Conservation (phyloP, 2,888 invertebrate genomes). For the Alloplasta piceator region DNA sequence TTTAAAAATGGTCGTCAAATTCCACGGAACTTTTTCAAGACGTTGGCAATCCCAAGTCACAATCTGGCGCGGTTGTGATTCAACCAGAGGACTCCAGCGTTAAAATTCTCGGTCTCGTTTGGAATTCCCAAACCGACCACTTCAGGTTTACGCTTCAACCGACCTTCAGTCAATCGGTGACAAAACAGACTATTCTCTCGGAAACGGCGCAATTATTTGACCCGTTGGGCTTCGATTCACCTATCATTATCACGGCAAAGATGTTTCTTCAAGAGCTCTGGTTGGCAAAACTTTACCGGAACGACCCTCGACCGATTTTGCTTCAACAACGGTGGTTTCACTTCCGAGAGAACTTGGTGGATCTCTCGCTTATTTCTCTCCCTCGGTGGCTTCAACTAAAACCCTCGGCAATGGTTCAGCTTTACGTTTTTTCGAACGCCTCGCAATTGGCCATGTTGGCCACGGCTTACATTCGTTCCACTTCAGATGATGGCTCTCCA, state of each 20-base stretch:
- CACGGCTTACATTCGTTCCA: neutral
- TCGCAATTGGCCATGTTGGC: constrained; percentile 21
- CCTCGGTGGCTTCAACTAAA: constrained; percentile 35
- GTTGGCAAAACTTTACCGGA: neutral
- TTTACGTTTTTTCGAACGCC: constrained; percentile 50
- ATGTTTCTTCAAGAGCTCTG: constrained; percentile 8
- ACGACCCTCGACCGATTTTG: neutral
- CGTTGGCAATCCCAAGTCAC: neutral
- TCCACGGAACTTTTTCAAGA: neutral
- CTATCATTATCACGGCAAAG: neutral
- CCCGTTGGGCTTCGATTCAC: neutral
- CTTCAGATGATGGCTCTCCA: neutral
- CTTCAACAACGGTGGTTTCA: neutral
- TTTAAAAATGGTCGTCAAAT: constrained; percentile 1
- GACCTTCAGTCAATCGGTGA: neutral
- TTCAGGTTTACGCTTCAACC: constrained; percentile 26
- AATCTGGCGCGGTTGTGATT: neutral
- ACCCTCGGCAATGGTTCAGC: constrained; percentile 2
- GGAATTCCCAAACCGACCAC: constrained; percentile 12
- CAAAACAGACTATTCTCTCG: constrained; percentile 1
- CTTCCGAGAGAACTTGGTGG: neutral
- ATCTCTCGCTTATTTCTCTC: neutral
- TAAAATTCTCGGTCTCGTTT: constrained; percentile 33
- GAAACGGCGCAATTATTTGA: neutral
- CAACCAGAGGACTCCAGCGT: constrained; percentile 11